Evolutionary conservation across 35 echinoderm and acorn worm genomes (phyloP), one percentile per base, ranked within the genome.

Genomic region (Ophioderma brevispina): DNA sequence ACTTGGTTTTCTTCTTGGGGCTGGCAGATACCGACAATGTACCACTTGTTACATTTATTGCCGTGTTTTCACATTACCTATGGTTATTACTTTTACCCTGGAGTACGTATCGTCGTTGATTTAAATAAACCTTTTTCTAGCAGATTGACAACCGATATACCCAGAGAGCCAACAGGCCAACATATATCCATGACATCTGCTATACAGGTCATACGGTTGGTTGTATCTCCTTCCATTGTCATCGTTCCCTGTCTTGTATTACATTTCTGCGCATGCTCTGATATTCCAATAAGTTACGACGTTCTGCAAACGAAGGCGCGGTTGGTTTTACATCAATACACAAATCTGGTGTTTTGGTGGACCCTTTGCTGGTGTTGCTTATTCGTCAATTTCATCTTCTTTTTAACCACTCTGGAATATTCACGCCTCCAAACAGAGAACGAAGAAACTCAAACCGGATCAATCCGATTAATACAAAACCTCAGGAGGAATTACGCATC

Each of bases 241-340:
- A 75, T 64, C 32, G 33, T 85, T 59, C 52, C 83, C 0, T 85
- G 83, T 31, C 63, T 85, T 52, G 36, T 70, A 23, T 31, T 85
- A 33, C 83, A 85, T 59, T 35, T 85, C 0, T 85, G 83, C 32
- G 83, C 52, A 31, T 85, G 83, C 83, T 37, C 55, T 1, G 83
- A 59, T 13, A 34, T 85, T 35, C 83, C 83, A 13, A 21, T 85
- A 11, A 35, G 15, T 37, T 85, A 85, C 28, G 83, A n/a, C n/a
- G n/a, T n/a, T n/a, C n/a, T n/a, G n/a, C 33, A 23, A 37, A 85
- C 52, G 25, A 33, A 1, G 43, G 21, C 36, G 35, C 63, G 31
- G 63, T 85, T 49, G 83, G 70, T 85, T 14, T 52, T 35, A 3
- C 63, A 85, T 34, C 46, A 59, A 64, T 85, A 85, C 35, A 23